Conservation (phyloP, 1,140 invertebrate genomes). For the Heterodera schachtii region DNA sequence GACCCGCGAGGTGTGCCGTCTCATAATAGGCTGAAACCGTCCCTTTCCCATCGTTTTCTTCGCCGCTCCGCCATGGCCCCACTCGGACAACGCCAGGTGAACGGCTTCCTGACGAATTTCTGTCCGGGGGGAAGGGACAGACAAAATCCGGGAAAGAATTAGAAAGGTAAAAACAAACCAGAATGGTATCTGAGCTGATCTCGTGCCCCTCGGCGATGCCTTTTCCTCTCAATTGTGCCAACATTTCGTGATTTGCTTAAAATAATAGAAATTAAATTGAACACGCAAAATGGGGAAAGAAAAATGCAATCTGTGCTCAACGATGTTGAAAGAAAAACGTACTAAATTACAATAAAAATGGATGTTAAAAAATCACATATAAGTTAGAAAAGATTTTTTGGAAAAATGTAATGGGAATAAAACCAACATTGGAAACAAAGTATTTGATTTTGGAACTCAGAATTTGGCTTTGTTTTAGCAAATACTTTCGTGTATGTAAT, state of each 20-base stretch:
- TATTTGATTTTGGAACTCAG: too few species aligned
- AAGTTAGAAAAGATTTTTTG: too few species aligned
- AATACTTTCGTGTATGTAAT: not conserved
- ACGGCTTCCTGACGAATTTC: constrained; percentile 98
- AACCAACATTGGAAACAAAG: too few species aligned
- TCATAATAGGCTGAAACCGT: not conserved
- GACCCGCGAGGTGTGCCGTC: constrained; percentile 3
- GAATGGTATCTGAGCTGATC: constrained; percentile 22
- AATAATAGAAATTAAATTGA: too few species aligned
- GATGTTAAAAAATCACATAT: too few species aligned
- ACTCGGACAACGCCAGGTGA: constrained; percentile 85
- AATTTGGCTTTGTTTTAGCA: too few species aligned
- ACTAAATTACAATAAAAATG: too few species aligned
- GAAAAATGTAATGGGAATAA: not conserved
- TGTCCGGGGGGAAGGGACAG: constrained; percentile 70
- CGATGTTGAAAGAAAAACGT: too few species aligned
- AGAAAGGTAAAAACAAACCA: not conserved
- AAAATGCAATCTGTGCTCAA: too few species aligned
- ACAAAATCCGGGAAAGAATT: too few species aligned
- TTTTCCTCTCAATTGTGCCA: not conserved
- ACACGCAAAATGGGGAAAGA: too few species aligned
- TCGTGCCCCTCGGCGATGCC: not conserved
- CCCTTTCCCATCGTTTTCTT: not conserved
- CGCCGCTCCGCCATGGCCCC: constrained; percentile 51
- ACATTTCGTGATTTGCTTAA: not conserved